Evolutionary conservation across 2,113 vertebrate genomes (phyloP), one percentile per base, ranked within the genome.

Genomic region (Bostrychus sinensis): DNA sequence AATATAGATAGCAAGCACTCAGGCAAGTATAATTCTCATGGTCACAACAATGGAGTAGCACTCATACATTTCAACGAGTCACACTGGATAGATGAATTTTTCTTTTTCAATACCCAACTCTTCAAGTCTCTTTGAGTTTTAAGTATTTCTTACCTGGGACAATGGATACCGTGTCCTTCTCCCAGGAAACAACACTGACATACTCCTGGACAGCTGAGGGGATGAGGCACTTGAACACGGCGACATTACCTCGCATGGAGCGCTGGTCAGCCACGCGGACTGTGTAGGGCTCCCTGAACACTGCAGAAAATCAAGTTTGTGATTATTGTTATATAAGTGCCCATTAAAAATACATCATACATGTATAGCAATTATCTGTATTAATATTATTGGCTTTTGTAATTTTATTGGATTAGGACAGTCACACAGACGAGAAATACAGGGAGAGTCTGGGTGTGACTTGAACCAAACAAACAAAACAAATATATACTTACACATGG

Each of bases 211-310:
- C 96, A 23, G 95, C 96, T 46, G 95, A 94, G 81, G 95, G 96
- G 91, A 98, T 97, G 95, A 98, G 96, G 96, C 97, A 98, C 96
- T 98, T 98, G 92, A 99, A 99, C 69, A 98, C 95, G 58, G 96
- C 97, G 86, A 96, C 95, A 87, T 96, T 98, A 82, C 97, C 96
- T 91, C 96, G 96, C 96, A 98, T 98, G 84, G 96, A 95, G 90
- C 96, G 94, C 93, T 99, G 96, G 94, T 99, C 97, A 80, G 97
- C 96, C 94, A 99, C 96, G 67, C 96, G 94, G 72, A 98, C 97
- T 67, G 97, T 99, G 92, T 99, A 99, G 80, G 97, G 97, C 86
- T 99, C 97, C 95, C 97, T 96, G 94, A 99, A 98, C 88, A 98
- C 73, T 85, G 48, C 42, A 62, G 66, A 37, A 80, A 26, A 2